These are phyloP conservation scores for Caracal caracal DNA, from an alignment of 2,113 vertebrate species.

Conservation along the genomic window DNA sequence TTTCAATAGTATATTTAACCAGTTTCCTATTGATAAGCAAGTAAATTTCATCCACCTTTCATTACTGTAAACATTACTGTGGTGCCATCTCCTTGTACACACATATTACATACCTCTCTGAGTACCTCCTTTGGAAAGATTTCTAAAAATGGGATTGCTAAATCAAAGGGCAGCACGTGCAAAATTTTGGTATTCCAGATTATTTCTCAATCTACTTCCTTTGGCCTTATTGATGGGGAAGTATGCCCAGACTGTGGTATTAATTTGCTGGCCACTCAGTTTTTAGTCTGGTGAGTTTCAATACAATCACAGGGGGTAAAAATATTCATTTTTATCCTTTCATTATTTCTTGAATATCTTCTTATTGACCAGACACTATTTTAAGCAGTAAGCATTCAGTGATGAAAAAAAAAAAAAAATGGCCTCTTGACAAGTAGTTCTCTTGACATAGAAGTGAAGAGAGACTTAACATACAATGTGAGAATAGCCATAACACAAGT, in stretches of 20 bases:
- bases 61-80: neutral
- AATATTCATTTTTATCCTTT: neutral
- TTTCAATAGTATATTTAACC: constrained; percentile 24
- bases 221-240: neutral
- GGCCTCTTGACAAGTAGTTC: neutral
- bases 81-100: neutral
- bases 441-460: neutral
- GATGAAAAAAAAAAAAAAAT: neutral
- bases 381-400: neutral
- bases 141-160: neutral
- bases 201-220: neutral
- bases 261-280: neutral
- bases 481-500: neutral
- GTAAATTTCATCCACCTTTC: neutral
- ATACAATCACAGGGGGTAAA: neutral
- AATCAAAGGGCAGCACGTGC: neutral
- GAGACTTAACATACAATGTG: neutral
- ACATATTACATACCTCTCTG: neutral
- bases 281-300: neutral
- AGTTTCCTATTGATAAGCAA: neutral
- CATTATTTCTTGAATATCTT: neutral
- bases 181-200: neutral
- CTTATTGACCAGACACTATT: neutral
- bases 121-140: neutral
- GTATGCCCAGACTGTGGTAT: neutral